A percentile compares a stretch with the other conserved stretches of the same genome.
Conservation (phyloP, 1,140 invertebrate genomes). For the Parasteatoda tepidariorum region DNA sequence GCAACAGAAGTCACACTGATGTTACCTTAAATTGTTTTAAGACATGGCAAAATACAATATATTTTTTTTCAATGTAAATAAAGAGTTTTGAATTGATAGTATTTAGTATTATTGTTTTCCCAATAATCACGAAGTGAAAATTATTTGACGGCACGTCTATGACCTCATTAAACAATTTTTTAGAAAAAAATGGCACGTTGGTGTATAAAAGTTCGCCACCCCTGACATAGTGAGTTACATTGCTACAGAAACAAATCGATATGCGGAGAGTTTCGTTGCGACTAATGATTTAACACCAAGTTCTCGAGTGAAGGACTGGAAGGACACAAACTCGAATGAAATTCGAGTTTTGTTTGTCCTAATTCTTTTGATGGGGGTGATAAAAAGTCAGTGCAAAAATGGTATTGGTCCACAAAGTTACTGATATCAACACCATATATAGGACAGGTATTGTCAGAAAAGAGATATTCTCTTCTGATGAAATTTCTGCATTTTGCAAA, state of each 20-base stretch:
- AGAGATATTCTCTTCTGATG: neutral
- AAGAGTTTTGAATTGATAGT: too few relatives aligned
- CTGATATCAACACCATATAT: neutral
- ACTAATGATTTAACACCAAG: neutral
- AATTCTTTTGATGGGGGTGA: neutral
- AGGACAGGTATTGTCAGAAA: neutral
- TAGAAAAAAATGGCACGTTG: too few relatives aligned
- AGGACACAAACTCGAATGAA: neutral
- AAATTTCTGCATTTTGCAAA: neutral
- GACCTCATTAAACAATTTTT: too few relatives aligned
- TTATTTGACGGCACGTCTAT: too few relatives aligned
- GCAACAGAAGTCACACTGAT: too few relatives aligned
- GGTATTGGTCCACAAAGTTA: neutral
- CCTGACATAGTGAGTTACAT: neutral
- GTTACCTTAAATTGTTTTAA: too few relatives aligned
- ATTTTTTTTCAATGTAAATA: too few relatives aligned
- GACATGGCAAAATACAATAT: too few relatives aligned
- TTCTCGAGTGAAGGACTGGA: neutral
- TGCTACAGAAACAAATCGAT: slow-evolving; percentile 1
- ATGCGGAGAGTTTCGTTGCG: neutral
- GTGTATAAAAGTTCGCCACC: too few relatives aligned
- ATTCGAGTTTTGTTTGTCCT: neutral
- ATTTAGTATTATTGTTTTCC: too few relatives aligned
- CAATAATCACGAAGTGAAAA: too few relatives aligned
- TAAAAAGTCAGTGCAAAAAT: neutral